Base-by-base conservation (phyloP, 2,113 vertebrate species). In the Anseranas semipalmata region DNA sequence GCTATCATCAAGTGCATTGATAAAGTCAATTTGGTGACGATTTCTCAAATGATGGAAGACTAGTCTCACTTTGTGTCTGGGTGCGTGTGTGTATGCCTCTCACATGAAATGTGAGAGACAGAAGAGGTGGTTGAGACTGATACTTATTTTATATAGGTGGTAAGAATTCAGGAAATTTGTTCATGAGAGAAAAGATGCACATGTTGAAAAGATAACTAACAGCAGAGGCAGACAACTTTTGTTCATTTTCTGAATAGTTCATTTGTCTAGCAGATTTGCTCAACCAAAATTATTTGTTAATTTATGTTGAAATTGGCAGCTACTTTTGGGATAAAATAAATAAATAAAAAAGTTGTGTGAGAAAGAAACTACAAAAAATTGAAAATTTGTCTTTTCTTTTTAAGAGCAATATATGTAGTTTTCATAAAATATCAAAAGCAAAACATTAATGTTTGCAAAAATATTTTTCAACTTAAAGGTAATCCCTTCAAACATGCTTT, bases 1-100 rank as follows among this genome's bases (percentile, higher is more conserved):
- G 24, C 39, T 87, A 73, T 96, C 58, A 95, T 89, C 74, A 85
- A 70, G 63, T 58, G 48, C 58, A 65, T 53, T 87, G 66, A 87
- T 76, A 72, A 87, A 91, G 74, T 75, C 73, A 39, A 5, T 94
- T 93, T 85, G 27, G 35, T 95, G 87, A 78, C 56, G 67, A 39
- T 59, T 93, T 76, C 77, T 92, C 39, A 87, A 35, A 60, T 35
- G 48, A 93, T 70, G 20, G 39, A 91, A 89, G 48, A 65, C 30
- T 2, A 0, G 14, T 91, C 58, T 87, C 24, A 32, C 30, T 85
- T 87, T 87, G 20, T 78, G 43, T 82, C 65, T 81, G 30, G 28
- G 35, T 65, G 33, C 24, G 11, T 22, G 30, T 12, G 15, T 39
- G 12, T 39, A 62, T 22, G 32, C 1, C 50, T 73, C 72, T 83